Evolutionary conservation across 2,113 vertebrate genomes (phyloP), one percentile per base, ranked within the genome.

Genomic region (Ciconia stormi): DNA sequence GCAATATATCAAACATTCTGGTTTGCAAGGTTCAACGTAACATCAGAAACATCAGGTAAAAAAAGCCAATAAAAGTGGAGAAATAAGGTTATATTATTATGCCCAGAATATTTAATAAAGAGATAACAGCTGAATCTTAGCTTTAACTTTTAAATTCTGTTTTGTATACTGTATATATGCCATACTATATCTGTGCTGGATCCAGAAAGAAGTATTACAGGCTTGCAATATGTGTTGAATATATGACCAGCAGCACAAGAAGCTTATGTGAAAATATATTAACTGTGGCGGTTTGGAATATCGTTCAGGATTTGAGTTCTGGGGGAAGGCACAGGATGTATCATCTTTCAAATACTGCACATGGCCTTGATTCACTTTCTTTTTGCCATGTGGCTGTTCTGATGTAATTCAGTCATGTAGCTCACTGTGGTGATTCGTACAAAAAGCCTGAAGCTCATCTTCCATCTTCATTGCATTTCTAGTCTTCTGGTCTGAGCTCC

Each of bases 31-130:
- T 72, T 89, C 91, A 91, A 22, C 46, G n/a, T 36, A 81, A 71
- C 26, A 19, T n/a, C 15, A 77, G 58, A 47, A 90, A 23, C 21
- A 74, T 89, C 26, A 67, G 18, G 36, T 74, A 58, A 73, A n/a
- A 94, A 94, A 96, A 93, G 10, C 72, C 59, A 69, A 36, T 71
- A 97, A 84, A 56, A 96, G 36, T 66, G 52, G 82, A 78, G 40
- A 67, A 65, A 69, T 72, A 92, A 88, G 32, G 36, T 38, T 62
- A 20, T 91, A 73, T 96, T 95, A 55, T 79, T 74, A 63, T 67
- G 19, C 36, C 52, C 52, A 42, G 71, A 78, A 49, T 69, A 50
- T 58, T 91, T 92, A 10, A n/a, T 74, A 10, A 83, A 79, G 21
- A 67, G 25, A 36, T 82, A 32, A 49, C 14, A 16, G 65, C 70